Base-by-base conservation (phyloP, 2,113 vertebrate species). In the Hepsetus odoe region DNA sequence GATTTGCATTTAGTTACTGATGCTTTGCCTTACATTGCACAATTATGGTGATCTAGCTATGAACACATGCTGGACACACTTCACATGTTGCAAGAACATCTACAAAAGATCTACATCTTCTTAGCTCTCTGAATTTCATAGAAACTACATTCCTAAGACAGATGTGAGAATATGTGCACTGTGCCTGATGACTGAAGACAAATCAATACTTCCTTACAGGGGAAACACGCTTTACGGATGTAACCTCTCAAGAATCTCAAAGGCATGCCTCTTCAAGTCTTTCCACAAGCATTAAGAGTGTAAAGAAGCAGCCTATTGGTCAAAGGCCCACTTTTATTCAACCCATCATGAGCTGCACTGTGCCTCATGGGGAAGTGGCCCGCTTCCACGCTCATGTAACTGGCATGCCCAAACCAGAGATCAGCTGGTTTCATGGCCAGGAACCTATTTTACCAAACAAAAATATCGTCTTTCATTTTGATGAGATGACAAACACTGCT, bases 401-500 rank as follows among this genome's bases (percentile, higher is more conserved):
- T 80, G 93, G 94, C 85, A 86, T 90, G 79, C 95, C 95, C 18
- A 95, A 91, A 86, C 94, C 96, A 85, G 92, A 95, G 88, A 93
- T 96, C 71, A 93, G 91, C 82, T 98, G 96, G 95, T 95, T 96
- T 92, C 95, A 95, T 87, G 92, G 96, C 80, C 91, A 92, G 76
- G 91, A 93, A 42, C 92, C 90, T 61, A 90, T 98, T 71, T 90
- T 88, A 66, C 91, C 96, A 89, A 87, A 88, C 73, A 97, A 90
- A 94, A 93, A 97, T 79, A 56, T 96, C 91, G 94, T 98, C 87
- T 97, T 97, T 90, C 90, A 93, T 86, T 98, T 95, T 87, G 97
- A 98, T 87, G 94, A 96, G 86, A 90, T 91, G 85, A 94, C 95
- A 76, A 94, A 92, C 91, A 93, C 91, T 80, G 96, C 94, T 90